Conservation (phyloP, 2,797 vertebrate genomes). For the Gobionotothen gibberifrons region DNA sequence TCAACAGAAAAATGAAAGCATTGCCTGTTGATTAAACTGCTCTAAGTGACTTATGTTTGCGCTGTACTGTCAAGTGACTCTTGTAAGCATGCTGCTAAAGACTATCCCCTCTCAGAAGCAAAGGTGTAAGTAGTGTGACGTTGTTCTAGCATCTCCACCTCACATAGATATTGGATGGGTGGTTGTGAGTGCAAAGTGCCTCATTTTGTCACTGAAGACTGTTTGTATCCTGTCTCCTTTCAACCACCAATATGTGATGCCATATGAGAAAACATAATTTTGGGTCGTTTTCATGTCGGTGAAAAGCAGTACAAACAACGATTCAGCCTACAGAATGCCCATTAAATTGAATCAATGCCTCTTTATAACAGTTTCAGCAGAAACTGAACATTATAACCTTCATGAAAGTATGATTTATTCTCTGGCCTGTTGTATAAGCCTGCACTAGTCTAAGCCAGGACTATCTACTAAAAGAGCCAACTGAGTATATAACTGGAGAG, state of each 20-base stretch:
- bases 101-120: conserved; percentile 4
- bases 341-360: conserved; percentile 6
- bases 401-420: not conserved
- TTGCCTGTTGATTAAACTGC: conserved; percentile 7
- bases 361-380: not conserved
- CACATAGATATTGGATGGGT: not conserved
- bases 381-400: not conserved
- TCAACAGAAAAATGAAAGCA: not conserved
- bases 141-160: conserved; percentile 7
- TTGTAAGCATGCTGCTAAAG: conserved; percentile 9
- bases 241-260: not conserved
- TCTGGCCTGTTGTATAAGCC: not conserved
- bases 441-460: not conserved
- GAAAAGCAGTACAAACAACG: not conserved
- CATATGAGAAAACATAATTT: not conserved
- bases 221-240: not conserved
- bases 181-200: not conserved
- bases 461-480: conserved; percentile 12
- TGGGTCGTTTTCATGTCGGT: not conserved
- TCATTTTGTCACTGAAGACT: conserved; percentile 5
- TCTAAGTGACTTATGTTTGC: conserved; percentile 22
- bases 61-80: conserved; percentile 27
- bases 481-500: conserved; percentile 9
- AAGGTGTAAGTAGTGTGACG: not conserved
- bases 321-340: not conserved